phyloP scores from a whole-genome alignment of 2,888 invertebrate species.

The Piscicola geometra region DNA sequence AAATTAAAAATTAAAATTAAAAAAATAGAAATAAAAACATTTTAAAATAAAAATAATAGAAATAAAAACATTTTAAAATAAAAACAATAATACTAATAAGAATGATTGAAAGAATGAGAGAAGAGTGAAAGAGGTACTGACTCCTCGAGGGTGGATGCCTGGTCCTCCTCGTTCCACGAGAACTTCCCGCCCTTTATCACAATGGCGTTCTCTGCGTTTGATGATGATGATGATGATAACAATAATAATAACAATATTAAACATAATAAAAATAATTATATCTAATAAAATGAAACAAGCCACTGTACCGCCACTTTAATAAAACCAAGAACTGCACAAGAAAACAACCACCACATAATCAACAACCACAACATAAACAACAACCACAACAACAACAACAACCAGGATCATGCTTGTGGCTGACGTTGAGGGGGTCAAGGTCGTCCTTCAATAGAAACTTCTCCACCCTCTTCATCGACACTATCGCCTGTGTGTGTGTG shows the following conservation, averaged over 20 bases:
- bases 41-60: too few species aligned
- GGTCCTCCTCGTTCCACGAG: constrained; percentile 43
- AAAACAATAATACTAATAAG: neutral
- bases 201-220: constrained; percentile 39
- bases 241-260: constrained; percentile 18
- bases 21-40: too few species aligned
- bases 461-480: constrained; percentile 51
- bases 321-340: neutral
- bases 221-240: constrained; percentile 22
- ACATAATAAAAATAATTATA: neutral
- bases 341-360: neutral
- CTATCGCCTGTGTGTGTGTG: constrained; percentile 47
- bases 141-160: constrained; percentile 36
- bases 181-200: constrained; percentile 44
- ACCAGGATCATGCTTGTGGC: constrained; percentile 27
- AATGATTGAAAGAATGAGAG: neutral
- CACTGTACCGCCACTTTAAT: neutral
- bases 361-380: neutral
- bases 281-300: neutral
- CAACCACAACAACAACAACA: constrained; percentile 27
- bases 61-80: too few species aligned
- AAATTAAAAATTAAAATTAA: too few species aligned
- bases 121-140: constrained; percentile 18
- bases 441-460: constrained; percentile 51
- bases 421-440: constrained; percentile 43